Evolutionary conservation across 2,797 vertebrate genomes (phyloP).

Genomic region (Notolabrus celidotus): DNA sequence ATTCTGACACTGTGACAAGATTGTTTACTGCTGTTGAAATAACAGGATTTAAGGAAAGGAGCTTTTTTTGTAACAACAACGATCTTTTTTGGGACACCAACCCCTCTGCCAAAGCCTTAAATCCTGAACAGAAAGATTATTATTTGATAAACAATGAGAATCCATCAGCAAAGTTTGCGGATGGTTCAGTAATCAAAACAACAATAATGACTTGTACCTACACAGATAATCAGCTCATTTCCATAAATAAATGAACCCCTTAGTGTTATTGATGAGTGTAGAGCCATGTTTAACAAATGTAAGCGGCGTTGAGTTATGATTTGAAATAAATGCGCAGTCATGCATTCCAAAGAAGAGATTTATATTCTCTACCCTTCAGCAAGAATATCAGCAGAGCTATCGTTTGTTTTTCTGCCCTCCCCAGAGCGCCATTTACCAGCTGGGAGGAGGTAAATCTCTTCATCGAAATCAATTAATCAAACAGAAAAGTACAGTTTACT

Average conservation of each 20-base stretch:
- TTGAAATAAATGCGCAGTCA: constrained; percentile 72
- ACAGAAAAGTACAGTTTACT: constrained; percentile 59
- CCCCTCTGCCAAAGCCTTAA: constrained; percentile 11
- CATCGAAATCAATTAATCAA: constrained; percentile 79
- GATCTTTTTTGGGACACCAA: too few relatives aligned
- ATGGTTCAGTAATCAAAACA: constrained; percentile 51
- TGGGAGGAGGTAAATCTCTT: constrained; percentile 75
- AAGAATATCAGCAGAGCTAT: constrained; percentile 76
- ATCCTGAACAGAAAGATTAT: constrained; percentile 44
- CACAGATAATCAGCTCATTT: constrained; percentile 65
- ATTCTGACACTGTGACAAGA: constrained; percentile 5
- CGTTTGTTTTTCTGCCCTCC: constrained; percentile 74
- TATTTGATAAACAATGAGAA: constrained; percentile 35
- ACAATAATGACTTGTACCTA: constrained; percentile 61
- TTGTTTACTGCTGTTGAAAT: constrained; percentile 28
- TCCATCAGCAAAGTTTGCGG: constrained; percentile 40
- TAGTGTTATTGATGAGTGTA: constrained; percentile 66
- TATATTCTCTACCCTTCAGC: constrained; percentile 76
- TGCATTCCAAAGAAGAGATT: constrained; percentile 71
- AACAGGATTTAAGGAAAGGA: constrained; percentile 24
- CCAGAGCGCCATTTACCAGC: constrained; percentile 71
- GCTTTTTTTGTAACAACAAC: constrained; percentile 19
- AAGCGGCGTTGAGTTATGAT: constrained; percentile 75
- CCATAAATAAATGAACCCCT: constrained; percentile 65
- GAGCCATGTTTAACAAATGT: constrained; percentile 67